A percentile compares a stretch with the other conserved stretches of the same genome.
Conservation (phyloP, 1,140 invertebrate species). For the Ganaspis sp. region DNA sequence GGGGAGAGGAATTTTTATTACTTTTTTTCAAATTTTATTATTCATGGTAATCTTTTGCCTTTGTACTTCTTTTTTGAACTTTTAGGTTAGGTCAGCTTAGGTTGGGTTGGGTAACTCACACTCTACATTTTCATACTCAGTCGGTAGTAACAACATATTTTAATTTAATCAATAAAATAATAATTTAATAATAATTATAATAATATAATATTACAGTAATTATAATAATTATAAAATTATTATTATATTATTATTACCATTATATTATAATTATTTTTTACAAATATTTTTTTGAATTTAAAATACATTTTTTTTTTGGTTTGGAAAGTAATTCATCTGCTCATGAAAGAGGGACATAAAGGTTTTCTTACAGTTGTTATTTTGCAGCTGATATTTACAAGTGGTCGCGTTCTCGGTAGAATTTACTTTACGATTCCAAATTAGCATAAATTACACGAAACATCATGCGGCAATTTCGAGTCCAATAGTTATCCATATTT, state of each 20-base stretch:
- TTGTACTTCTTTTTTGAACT: no score
- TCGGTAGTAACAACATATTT: no score
- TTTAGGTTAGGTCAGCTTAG: no score
- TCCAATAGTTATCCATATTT: not conserved
- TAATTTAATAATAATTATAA: no score
- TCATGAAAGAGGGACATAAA: not conserved
- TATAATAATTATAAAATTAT: no score
- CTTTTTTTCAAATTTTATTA: conserved; percentile 6
- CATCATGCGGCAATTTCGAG: not conserved
- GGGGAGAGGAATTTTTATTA: not conserved
- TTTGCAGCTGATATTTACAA: not conserved
- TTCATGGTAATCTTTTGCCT: not conserved
- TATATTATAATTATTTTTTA: no score
- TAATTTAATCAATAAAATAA: no score
- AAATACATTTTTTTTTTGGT: conserved; percentile 16
- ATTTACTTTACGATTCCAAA: not conserved
- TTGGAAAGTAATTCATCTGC: conserved; percentile 31
- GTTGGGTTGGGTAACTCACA: no score
- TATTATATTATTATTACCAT: no score
- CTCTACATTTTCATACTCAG: no score
- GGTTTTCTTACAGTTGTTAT: not conserved
- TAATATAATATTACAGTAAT: no score
- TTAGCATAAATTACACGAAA: conserved; percentile 1
- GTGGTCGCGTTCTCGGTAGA: not conserved
- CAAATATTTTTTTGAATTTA: no score